Evolutionary conservation across 1,140 invertebrate genomes (phyloP).

Genomic region (Lineus longissimus): DNA sequence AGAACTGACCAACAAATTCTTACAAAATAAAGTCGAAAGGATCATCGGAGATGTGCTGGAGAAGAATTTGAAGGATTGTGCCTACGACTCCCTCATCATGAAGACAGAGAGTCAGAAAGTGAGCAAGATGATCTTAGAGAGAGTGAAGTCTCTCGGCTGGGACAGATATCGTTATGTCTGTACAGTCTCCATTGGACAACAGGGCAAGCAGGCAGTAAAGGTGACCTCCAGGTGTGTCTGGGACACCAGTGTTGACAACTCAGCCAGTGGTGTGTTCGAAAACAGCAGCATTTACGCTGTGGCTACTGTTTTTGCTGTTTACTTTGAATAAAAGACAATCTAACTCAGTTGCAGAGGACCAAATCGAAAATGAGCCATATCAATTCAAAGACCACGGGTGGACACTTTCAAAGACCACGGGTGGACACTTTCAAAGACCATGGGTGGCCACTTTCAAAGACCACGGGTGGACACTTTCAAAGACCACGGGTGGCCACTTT

Average conservation of each 20-base stretch:
- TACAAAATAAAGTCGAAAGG: too few relatives aligned
- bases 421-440: too few relatives aligned
- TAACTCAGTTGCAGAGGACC: neutral
- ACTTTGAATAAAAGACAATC: slow-evolving; percentile 38
- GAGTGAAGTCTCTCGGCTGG: slow-evolving; percentile 40
- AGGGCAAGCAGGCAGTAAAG: slow-evolving; percentile 37
- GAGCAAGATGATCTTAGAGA: slow-evolving; percentile 35
- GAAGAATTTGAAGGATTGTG: too few relatives aligned
- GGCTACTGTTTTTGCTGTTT: slow-evolving; percentile 47
- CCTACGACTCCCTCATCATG: too few relatives aligned
- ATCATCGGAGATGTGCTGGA: too few relatives aligned
- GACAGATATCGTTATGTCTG: slow-evolving; percentile 44
- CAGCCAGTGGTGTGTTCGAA: slow-evolving; percentile 34
- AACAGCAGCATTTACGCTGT: slow-evolving; percentile 41
- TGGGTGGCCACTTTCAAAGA: too few relatives aligned
- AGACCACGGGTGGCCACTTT: too few relatives aligned
- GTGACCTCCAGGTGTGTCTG: slow-evolving; percentile 44
- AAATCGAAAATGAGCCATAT: neutral
- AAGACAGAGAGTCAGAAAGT: too few relatives aligned
- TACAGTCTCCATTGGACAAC: slow-evolving; percentile 43
- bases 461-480: too few relatives aligned
- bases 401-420: too few relatives aligned
- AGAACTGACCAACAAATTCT: too few relatives aligned
- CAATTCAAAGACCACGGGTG: too few relatives aligned
- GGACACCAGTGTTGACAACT: slow-evolving; percentile 46